A percentile compares a stretch with the other conserved stretches of the same genome.
Conservation (phyloP, 2,888 invertebrate species). For the Panopea generosa region DNA sequence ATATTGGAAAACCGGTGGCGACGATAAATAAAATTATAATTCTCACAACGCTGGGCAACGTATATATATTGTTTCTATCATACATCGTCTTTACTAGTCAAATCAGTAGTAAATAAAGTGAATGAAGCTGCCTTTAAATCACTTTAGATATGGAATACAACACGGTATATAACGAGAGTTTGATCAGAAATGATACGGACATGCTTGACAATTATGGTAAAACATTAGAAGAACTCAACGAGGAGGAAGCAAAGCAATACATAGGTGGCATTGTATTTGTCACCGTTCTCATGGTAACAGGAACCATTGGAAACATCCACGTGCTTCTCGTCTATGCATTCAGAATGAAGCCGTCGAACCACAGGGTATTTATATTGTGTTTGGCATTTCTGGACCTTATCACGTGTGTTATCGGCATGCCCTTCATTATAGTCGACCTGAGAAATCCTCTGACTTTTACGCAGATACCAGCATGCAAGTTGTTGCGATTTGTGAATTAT, state of each 20-base stretch:
- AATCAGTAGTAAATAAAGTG: no score
- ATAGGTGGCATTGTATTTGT: conserved; percentile 52
- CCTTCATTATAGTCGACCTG: conserved; percentile 41
- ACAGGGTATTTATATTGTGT: conserved; percentile 45
- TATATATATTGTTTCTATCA: no score
- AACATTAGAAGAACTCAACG: conserved; percentile 31
- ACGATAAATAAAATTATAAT: no score
- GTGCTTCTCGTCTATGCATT: conserved; percentile 46
- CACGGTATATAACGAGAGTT: no score
- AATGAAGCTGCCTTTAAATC: no score
- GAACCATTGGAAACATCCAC: conserved; percentile 56
- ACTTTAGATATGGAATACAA: no score
- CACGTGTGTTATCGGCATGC: conserved; percentile 49
- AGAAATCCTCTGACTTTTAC: conserved; percentile 32
- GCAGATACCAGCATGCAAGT: conserved; percentile 34
- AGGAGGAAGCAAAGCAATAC: conserved; percentile 17
- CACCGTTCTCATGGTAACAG: conserved; percentile 27
- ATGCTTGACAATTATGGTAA: no score
- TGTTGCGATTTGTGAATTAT: conserved; percentile 52
- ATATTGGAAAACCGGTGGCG: no score
- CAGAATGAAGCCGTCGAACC: conserved; percentile 39
- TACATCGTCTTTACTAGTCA: no score
- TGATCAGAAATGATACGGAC: no score
- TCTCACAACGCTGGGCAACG: no score
- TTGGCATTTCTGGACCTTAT: conserved; percentile 49